Base-by-base conservation (phyloP, 2,797 vertebrate genomes). In the Microchirus variegatus region DNA sequence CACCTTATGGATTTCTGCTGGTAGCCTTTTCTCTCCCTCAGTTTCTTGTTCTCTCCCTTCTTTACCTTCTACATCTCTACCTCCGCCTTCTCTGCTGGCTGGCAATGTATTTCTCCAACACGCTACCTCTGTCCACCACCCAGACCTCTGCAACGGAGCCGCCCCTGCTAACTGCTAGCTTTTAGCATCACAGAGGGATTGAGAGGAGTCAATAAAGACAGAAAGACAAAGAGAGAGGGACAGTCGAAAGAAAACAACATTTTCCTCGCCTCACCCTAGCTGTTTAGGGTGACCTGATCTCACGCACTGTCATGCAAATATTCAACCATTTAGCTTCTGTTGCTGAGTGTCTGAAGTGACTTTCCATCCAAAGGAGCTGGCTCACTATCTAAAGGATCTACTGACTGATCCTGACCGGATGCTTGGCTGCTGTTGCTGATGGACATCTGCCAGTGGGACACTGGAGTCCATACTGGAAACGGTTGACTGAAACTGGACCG, bases 81-180 rank as follows among this genome's bases (percentile, higher is more conserved):
- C 78, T 80, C 52, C 17, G 12, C 49, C 77, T 79, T 75, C 73
- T 66, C 60, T 58, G 41, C 37, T 68, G 14, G 77, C 73, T 61
- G 53, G 78, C 80, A 61, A 62, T 52, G 71, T 75, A 70, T 83
- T 86, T 89, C 90, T 89, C 91, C 81, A 79, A 71, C 82, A 76
- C 70, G 63, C 87, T 90, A 75, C 79, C 69, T 79, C 80, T 17
- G 55, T 59, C 48, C 84, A 91, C 63, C 77, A 77, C 65, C 47
- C 57, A 82, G 82, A 85, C 64, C 81, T 77, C 85, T 84, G 87
- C 84, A 80, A 73, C 42, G 79, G 79, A 85, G 84, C 78, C 85
- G 57, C 83, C 81, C 78, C 73, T 78, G 68, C 64, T 72, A 64
- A 53, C 64, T 46, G 59, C 65, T 82, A 58, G 82, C 82, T 58